Base-by-base conservation (phyloP, 2,113 vertebrate species). In the Sinocyclocheilus maitianheensis region DNA sequence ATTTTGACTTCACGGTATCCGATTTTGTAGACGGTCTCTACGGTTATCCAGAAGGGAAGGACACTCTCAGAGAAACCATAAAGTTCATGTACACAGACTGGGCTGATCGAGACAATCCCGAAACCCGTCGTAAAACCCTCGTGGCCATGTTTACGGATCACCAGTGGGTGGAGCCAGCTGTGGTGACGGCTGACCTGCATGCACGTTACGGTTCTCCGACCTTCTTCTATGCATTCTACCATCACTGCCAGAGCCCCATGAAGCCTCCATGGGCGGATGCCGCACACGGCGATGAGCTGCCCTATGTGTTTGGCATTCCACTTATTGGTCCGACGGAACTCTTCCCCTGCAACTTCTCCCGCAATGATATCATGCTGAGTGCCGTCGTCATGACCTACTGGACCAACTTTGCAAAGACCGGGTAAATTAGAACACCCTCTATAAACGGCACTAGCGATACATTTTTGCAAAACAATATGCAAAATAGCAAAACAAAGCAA, bases 1-100 rank as follows among this genome's bases (percentile, higher is more conserved):
- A 99, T 91, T 99, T 99, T 90, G 98, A 99, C 92, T 99, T 98
- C 84, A 97, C 97, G 0, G 97, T 99, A 77, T 99, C 98, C 3
- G 98, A 99, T 91, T 99, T 99, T 89, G 98, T 99, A 93, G 98
- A 99, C 91, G 98, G 97, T 91, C 95, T 99, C 76, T 99, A 99
- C 0, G 98, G 98, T 80, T 99, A 99, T 91, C 98, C 98, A 0
- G 98, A 99, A 91, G 97, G 98, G 24, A 99, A 99, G 89, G 98
- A 99, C 93, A 99, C 97, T 4, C 93, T 99, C 86, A 93, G 98
- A 77, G 98, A 99, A 91, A 99, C 98, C 82, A 99, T 99, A 91
- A 99, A 99, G 91, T 99, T 99, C 92, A 99, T 99, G 98, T 99
- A 99, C 94, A 99, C 98, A 0, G 98, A 99, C 94, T 99, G 98